A percentile compares a stretch with the other conserved stretches of the same genome.
Conservation (phyloP, 2,888 invertebrate genomes). For the Phytoseiulus persimilis region DNA sequence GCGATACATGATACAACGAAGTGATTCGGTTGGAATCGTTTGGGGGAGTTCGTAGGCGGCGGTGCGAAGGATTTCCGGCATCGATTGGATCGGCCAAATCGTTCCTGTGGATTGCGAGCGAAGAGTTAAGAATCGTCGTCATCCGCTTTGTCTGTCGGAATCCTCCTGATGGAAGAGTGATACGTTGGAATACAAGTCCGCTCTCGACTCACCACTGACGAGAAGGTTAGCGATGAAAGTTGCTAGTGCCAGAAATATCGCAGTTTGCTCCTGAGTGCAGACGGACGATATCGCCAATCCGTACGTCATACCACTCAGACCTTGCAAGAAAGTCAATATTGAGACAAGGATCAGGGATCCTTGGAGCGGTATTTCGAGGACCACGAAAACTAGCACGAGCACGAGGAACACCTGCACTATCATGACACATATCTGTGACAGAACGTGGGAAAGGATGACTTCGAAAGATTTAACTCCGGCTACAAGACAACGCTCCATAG, state of each 20-base stretch:
- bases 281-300: constrained; percentile 87
- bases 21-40: constrained; percentile 66
- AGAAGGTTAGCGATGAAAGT: constrained; percentile 61
- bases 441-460: constrained; percentile 82
- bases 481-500: constrained; percentile 83
- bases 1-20: constrained; percentile 66
- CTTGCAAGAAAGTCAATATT: constrained; percentile 74
- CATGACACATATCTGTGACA: constrained; percentile 90
- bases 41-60: constrained; percentile 66
- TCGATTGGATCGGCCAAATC: constrained; percentile 91
- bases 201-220: constrained; percentile 62
- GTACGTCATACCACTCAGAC: constrained; percentile 89
- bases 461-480: constrained; percentile 84
- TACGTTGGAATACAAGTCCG: neutral
- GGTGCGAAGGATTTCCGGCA: constrained; percentile 70
- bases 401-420: constrained; percentile 76
- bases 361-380: constrained; percentile 78
- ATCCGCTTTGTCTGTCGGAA: no score
- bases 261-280: constrained; percentile 81
- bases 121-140: neutral
- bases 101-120: constrained; percentile 59
- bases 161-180: neutral
- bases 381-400: constrained; percentile 67
- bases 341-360: constrained; percentile 76
- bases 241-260: constrained; percentile 80